Evolutionary conservation across 2,797 vertebrate species (phyloP), one percentile per base, ranked within the genome.

Genomic region (Scolopax bukidnonensis): DNA sequence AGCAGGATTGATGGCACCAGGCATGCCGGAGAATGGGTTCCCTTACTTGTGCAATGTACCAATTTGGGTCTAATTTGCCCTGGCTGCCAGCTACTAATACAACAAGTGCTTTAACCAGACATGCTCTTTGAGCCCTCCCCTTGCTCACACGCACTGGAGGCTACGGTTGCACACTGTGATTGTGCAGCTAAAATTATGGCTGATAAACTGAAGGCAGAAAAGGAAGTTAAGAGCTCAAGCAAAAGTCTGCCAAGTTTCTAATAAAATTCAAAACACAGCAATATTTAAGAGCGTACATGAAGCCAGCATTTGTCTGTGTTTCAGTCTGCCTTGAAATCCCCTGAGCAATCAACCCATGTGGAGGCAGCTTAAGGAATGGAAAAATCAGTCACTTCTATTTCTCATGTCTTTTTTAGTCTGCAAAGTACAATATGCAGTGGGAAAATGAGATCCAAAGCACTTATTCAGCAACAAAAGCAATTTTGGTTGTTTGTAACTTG

Each of bases 271-370:
- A 97, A 96, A 94, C 94, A 93, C 90, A 97, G 97, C 89, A 98
- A 95, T 94, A 90, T 83, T 93, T 97, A 83, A 70, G 82, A 95
- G 86, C 21, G 4, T 61, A 74, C 87, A 94, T 9, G 93, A 96
- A 98, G 93, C 84, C 94, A 94, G 96, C 69, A 41, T 97, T 96
- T 96, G 95, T 96, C 95, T 97, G 94, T 69, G 92, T 96, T 97
- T 96, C 95, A 97, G 95, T 95, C 96, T 97, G 97, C 93, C 84
- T 97, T 96, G 89, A 84, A 97, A 89, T 98, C 97, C 93, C 95
- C 60, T 91, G 97, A 97, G 97, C 81, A 96, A 97, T 96, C 94
- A 96, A 45, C 93, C 95, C 95, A 97, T 87, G 53, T 91, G 81
- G 75, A 97, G 87, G 85, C 89, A 97, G 95, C 92, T 96, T 77